These are phyloP conservation scores for Bombus superbus DNA, from an alignment of 1,140 invertebrate genomes.

Conservation along the genomic window DNA sequence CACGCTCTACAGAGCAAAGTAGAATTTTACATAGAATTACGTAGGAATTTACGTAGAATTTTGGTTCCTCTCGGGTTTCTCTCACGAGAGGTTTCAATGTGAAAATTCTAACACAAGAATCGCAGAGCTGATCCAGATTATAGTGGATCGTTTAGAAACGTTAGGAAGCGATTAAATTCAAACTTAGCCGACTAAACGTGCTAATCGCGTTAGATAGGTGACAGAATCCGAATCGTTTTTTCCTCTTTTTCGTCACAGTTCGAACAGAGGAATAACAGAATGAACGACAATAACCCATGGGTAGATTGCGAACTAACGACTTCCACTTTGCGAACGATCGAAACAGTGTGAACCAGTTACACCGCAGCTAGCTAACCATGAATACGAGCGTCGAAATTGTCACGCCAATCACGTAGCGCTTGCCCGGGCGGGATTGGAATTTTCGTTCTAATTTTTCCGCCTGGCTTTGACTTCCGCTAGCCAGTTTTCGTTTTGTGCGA, in stretches of 20 bases:
- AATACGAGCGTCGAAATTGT: slow-evolving; percentile 26
- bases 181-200: neutral
- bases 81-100: neutral
- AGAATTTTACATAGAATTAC: neutral
- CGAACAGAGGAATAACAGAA: slow-evolving; percentile 24
- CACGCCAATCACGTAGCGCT: slow-evolving; percentile 42
- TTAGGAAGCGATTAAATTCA: neutral
- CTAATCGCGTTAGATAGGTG: neutral
- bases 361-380: slow-evolving; percentile 13
- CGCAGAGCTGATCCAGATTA: neutral
- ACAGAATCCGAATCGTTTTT: neutral
- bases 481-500: neutral
- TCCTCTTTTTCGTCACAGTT: too few relatives aligned
- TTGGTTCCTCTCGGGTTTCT: neutral
- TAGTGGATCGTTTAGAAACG: neutral
- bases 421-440: neutral
- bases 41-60: neutral
- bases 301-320: slow-evolving; percentile 64
- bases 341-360: slow-evolving; percentile 57
- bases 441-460: slow-evolving; percentile 30
- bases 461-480: neutral
- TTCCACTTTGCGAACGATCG: slow-evolving; percentile 54
- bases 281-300: slow-evolving; percentile 36
- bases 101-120: neutral
- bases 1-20: neutral